phyloP scores from a whole-genome alignment of 2,888 invertebrate genomes.

The Alcis repandata region DNA sequence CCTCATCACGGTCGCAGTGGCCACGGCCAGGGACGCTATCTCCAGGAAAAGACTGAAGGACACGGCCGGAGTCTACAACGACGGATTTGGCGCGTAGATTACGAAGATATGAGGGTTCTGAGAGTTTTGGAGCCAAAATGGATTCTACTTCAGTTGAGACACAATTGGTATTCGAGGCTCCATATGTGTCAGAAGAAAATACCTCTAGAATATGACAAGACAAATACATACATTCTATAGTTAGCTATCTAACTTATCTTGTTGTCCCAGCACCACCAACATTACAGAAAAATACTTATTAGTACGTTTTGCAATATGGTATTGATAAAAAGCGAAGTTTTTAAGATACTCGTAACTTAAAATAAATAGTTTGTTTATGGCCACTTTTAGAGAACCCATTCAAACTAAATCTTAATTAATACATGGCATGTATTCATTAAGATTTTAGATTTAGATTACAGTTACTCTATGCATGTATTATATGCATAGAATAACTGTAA shows the following conservation, averaged over 20 bases:
- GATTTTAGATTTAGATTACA: not conserved
- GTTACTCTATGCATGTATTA: not conserved
- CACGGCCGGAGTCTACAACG: constrained; percentile 72
- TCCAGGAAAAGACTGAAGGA: constrained; percentile 58
- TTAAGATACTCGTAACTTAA: no score
- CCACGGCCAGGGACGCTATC: constrained; percentile 79
- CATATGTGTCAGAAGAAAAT: no score
- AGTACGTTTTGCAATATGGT: no score
- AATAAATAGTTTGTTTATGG: no score
- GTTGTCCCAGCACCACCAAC: no score
- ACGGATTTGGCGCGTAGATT: constrained; percentile 69
- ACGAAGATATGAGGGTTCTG: not conserved
- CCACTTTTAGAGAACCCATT: no score
- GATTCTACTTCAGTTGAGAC: not conserved
- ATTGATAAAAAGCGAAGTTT: no score
- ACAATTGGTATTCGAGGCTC: not conserved
- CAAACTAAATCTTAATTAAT: not conserved
- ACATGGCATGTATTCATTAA: not conserved
- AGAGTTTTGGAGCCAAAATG: not conserved
- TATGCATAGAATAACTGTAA: not conserved
- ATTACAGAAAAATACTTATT: no score
- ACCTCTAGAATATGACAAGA: no score
- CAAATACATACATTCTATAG: no score
- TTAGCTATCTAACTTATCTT: no score
- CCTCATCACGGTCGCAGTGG: constrained; percentile 84